A percentile compares a stretch with the other conserved stretches of the same genome.
Conservation (phyloP, 2,113 vertebrate genomes). For the Sapajus apella region DNA sequence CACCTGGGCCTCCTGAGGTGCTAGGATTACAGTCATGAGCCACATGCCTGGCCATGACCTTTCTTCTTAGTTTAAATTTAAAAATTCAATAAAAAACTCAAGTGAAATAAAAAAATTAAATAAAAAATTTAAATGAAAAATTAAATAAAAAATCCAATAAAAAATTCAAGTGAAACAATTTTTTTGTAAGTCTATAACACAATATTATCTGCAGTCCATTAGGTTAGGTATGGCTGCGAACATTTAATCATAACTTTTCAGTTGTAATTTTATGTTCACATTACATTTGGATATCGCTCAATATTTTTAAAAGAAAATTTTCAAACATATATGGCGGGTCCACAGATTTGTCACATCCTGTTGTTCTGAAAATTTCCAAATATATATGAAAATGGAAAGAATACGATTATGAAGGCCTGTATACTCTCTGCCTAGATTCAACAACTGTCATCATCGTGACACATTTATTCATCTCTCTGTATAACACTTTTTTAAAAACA, state of each 20-base stretch:
- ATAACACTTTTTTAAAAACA: neutral
- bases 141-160: neutral
- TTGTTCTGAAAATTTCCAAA: neutral
- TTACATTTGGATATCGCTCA: neutral
- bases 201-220: neutral
- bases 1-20: neutral
- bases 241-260: neutral
- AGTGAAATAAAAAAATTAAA: neutral
- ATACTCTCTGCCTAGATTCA: neutral
- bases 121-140: neutral
- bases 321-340: neutral
- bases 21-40: too few species aligned
- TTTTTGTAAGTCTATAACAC: neutral
- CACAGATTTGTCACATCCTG: neutral
- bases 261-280: neutral
- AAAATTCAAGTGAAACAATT: neutral
- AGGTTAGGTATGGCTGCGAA: neutral
- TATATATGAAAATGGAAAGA: neutral
- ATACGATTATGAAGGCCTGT: neutral
- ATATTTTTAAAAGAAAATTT: neutral
- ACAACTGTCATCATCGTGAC: neutral
- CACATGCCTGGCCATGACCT: too few species aligned
- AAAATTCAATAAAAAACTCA: neutral
- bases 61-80: neutral
- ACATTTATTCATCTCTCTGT: neutral